These are phyloP conservation scores for Blastobasis lacticolella DNA, from an alignment of 2,888 invertebrate genomes.

Conservation along the genomic window DNA sequence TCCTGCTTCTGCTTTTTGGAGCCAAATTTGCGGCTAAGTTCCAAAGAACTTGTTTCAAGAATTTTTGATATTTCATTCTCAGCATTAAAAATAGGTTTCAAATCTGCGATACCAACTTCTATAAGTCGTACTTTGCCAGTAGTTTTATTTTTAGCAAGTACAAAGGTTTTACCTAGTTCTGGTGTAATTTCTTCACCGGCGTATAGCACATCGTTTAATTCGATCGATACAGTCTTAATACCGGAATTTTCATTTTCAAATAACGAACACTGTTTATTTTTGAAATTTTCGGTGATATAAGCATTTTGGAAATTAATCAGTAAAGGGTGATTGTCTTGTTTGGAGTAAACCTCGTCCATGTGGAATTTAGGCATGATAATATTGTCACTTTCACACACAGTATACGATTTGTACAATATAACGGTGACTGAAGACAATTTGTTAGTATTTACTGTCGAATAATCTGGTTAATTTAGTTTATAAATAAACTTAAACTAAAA, in stretches of 20 bases:
- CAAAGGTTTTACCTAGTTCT: constrained; percentile 36
- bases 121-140: constrained; percentile 54
- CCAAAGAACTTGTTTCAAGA: constrained; percentile 40
- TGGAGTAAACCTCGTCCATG: constrained; percentile 43
- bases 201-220: constrained; percentile 39
- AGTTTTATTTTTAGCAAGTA: constrained; percentile 40
- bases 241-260: constrained; percentile 28
- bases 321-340: constrained; percentile 31
- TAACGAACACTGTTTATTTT: constrained; percentile 27
- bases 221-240: constrained; percentile 29
- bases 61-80: constrained; percentile 23
- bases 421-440: no score
- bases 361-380: constrained; percentile 35
- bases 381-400: no score
- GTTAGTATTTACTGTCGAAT: no score
- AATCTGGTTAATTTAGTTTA: no score
- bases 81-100: constrained; percentile 36
- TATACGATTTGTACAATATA: no score
- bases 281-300: constrained; percentile 38
- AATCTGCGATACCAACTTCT: constrained; percentile 36
- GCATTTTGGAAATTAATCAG: constrained; percentile 56
- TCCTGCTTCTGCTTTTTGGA: constrained; percentile 75
- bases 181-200: constrained; percentile 43
- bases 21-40: constrained; percentile 77
- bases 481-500: no score